A percentile compares a stretch with the other conserved stretches of the same genome.
These are phyloP conservation scores for Tetranychus cinnabarinus DNA, from an alignment of 1,140 invertebrate species.

Conservation along the genomic window DNA sequence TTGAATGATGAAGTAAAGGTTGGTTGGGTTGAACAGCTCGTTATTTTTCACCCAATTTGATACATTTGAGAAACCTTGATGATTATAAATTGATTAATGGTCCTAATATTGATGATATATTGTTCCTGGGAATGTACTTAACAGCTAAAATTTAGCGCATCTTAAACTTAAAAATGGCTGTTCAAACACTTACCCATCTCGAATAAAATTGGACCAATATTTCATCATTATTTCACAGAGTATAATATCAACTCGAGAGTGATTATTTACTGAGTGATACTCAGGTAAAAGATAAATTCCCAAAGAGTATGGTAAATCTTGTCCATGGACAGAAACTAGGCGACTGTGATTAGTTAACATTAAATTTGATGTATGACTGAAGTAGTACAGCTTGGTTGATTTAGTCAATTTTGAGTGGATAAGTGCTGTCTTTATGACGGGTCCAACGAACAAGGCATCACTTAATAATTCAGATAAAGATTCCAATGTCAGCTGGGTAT, in stretches of 20 bases:
- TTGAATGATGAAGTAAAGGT: too few relatives aligned
- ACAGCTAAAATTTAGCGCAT: too few relatives aligned
- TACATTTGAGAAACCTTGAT: too few relatives aligned
- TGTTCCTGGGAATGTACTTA: too few relatives aligned
- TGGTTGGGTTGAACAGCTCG: too few relatives aligned
- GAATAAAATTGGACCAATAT: slow-evolving; percentile 29
- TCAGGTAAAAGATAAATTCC: slow-evolving; percentile 34
- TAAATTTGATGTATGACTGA: slow-evolving; percentile 44
- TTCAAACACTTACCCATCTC: slow-evolving; percentile 21
- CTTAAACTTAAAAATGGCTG: too few relatives aligned
- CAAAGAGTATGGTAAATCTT: slow-evolving; percentile 32
- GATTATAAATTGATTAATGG: too few relatives aligned
- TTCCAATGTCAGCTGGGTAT: slow-evolving; percentile 73
- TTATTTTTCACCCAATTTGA: too few relatives aligned
- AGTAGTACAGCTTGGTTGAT: slow-evolving; percentile 4
- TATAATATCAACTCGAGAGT: too few relatives aligned
- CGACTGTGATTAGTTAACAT: slow-evolving; percentile 39
- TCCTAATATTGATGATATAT: too few relatives aligned
- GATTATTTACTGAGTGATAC: too few relatives aligned
- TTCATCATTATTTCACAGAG: slow-evolving; percentile 31
- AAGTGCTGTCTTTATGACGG: slow-evolving; percentile 66
- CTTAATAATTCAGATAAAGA: slow-evolving; percentile 75
- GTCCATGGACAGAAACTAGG: slow-evolving; percentile 15
- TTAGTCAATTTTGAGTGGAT: slow-evolving; percentile 39
- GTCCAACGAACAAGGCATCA: slow-evolving; percentile 77